These are phyloP conservation scores for Poecile atricapillus DNA, from an alignment of 2,113 vertebrate genomes.

Conservation along the genomic window DNA sequence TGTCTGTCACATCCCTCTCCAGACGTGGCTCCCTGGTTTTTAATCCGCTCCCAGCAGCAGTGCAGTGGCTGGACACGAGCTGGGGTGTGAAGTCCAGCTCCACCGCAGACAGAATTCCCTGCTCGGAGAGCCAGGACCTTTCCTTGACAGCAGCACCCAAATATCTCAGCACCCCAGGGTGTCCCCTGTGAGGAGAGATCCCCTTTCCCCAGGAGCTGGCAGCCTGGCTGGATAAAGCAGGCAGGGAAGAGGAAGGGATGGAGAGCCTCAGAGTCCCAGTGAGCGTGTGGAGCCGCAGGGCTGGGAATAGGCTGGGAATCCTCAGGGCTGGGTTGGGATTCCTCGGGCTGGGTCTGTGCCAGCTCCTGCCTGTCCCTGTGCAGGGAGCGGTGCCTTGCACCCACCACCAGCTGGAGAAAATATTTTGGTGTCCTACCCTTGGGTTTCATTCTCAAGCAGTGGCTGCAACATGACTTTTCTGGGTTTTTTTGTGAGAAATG, in stretches of 20 bases:
- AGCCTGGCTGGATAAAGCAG: not conserved
- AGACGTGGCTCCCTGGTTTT: not conserved
- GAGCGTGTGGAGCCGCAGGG: not conserved
- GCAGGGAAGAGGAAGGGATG: not conserved
- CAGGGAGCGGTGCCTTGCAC: not conserved
- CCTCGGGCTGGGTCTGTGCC: not conserved
- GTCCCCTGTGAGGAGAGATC: not conserved
- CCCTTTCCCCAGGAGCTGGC: not conserved
- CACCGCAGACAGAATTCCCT: not conserved
- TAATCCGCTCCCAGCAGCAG: not conserved
- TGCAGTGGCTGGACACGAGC: not conserved
- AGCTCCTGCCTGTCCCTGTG: not conserved
- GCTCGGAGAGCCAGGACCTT: not conserved
- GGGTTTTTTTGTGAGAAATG: fast-evolving
- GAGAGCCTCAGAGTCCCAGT: not conserved
- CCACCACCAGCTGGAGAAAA: not conserved
- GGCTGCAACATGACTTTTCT: not conserved
- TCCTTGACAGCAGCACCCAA: not conserved
- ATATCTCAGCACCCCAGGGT: not conserved
- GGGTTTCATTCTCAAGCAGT: not conserved
- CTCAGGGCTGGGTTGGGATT: not conserved
- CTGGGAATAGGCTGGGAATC: not conserved
- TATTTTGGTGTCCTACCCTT: not conserved
- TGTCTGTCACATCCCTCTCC: not conserved
- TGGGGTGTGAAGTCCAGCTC: not conserved